Base-by-base conservation (phyloP, 2,797 vertebrate genomes). In the Synaphobranchus kaupii region DNA sequence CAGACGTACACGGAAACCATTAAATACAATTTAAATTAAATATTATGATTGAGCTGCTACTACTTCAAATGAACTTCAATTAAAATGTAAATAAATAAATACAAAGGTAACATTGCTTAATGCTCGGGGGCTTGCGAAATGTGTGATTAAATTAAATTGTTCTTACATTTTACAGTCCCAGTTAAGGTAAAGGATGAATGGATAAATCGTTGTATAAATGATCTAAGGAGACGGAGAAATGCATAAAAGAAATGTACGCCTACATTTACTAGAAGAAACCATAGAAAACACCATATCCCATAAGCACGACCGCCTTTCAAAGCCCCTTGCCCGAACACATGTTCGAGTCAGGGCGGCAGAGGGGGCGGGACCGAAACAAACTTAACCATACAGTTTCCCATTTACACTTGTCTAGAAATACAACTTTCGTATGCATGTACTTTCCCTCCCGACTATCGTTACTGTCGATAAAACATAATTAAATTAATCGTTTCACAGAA, bases 221-320 rank as follows among this genome's bases (percentile, higher is more conserved):
- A n/a, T 66, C 0, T n/a, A 66, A 22, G 6, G 60, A 66, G 6
- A 15, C 3, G 54, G 54, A n/a, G 7, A 25, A n/a, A 4, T 5
- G 22, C 9, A 66, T 13, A 5, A n/a, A 39, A 73, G 13, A 73
- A 73, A 34, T 34, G 28, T 15, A 48, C 7, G 6, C 76, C 4
- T 47, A n/a, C 7, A 48, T n/a, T 78, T 44, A 31, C 66, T 15
- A 34, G 9, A 44, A 78, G 28, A 22, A 39, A 39, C 48, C 9
- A 4, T 39, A 85, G 22, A 87, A 86, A 63, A 92, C 88, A 84
- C 85, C 87, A 90, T 87, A 87, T 90, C 90, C 90, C 90, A 89
- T 56, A 28, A 54, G 28, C 63, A 73, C 28, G 28, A 54, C 68
- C 7, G 0, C 9, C 20, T 58, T 78, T 54, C 4, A 76, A 20